Evolutionary conservation across 2,113 vertebrate genomes (phyloP).

Genomic region (Formicarius rufipectus): DNA sequence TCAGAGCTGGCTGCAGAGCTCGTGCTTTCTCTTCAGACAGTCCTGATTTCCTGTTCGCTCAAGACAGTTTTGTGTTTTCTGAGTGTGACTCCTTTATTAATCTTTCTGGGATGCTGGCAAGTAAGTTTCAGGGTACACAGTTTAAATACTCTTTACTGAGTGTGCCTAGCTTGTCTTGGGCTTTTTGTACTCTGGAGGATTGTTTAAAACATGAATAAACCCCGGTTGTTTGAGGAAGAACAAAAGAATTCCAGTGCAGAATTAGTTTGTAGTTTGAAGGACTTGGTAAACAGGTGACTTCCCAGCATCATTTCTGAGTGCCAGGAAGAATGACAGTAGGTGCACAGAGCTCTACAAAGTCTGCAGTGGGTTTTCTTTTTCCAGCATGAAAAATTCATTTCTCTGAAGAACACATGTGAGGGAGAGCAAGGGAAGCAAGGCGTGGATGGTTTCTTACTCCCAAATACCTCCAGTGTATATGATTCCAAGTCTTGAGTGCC

Average conservation of each 20-base stretch:
- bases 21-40: neutral
- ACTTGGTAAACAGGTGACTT: slow-evolving; percentile 4
- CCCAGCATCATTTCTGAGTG: neutral
- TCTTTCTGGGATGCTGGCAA: neutral
- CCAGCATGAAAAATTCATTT: neutral
- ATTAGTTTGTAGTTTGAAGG: slow-evolving; percentile 7
- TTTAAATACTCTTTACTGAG: slow-evolving; percentile 28
- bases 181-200: neutral
- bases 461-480: neutral
- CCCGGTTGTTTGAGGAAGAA: neutral
- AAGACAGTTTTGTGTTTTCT: neutral
- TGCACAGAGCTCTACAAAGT: slow-evolving; percentile 29
- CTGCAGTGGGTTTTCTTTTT: slow-evolving; percentile 25
- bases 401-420: neutral
- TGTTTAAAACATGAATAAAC: neutral
- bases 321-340: neutral
- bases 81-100: neutral
- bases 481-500: neutral
- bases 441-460: neutral
- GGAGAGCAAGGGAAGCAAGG: neutral
- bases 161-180: neutral
- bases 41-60: slow-evolving; percentile 13
- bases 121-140: neutral
- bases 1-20: neutral
- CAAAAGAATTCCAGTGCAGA: slow-evolving; percentile 10